A percentile compares a stretch with the other conserved stretches of the same genome.
These are phyloP conservation scores for Drosophila sucinea DNA, from an alignment of 1,140 invertebrate genomes.

Conservation along the genomic window DNA sequence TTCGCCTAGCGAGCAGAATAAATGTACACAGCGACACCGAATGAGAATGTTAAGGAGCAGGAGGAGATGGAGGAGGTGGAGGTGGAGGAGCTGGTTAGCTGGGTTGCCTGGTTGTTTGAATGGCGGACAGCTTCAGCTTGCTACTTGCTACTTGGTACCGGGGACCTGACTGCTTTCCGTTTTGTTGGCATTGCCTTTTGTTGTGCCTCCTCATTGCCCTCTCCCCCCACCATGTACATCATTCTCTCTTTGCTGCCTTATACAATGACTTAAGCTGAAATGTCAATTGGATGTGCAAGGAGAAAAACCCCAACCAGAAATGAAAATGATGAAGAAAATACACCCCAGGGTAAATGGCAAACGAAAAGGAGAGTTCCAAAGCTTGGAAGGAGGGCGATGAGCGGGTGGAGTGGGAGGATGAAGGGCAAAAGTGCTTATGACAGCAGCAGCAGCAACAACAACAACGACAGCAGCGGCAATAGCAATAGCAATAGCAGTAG, in stretches of 20 bases:
- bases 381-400: not conserved
- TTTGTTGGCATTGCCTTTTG: constrained; percentile 55
- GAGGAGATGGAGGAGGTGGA: not conserved
- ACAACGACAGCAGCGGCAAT: not conserved
- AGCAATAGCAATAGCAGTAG: not conserved
- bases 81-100: constrained; percentile 21
- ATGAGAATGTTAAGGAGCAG: constrained; percentile 14
- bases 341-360: constrained; percentile 70
- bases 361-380: constrained; percentile 39
- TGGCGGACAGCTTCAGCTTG: constrained; percentile 62
- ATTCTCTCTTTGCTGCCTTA: constrained; percentile 34
- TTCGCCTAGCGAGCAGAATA: constrained; percentile 66
- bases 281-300: constrained; percentile 75
- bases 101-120: constrained; percentile 54
- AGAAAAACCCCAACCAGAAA: constrained; percentile 41
- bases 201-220: constrained; percentile 19
- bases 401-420: constrained; percentile 31
- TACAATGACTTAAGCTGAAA: constrained; percentile 81
- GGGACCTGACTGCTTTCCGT: constrained; percentile 55
- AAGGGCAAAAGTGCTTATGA: constrained; percentile 76
- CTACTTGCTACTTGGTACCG: constrained; percentile 48
- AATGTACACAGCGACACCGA: constrained; percentile 32
- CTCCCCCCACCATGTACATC: not conserved
- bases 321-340: constrained; percentile 77
- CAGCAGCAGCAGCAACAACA: constrained; percentile 55